These are phyloP conservation scores for Thrips palmi DNA, from an alignment of 1,140 invertebrate genomes.

Conservation along the genomic window DNA sequence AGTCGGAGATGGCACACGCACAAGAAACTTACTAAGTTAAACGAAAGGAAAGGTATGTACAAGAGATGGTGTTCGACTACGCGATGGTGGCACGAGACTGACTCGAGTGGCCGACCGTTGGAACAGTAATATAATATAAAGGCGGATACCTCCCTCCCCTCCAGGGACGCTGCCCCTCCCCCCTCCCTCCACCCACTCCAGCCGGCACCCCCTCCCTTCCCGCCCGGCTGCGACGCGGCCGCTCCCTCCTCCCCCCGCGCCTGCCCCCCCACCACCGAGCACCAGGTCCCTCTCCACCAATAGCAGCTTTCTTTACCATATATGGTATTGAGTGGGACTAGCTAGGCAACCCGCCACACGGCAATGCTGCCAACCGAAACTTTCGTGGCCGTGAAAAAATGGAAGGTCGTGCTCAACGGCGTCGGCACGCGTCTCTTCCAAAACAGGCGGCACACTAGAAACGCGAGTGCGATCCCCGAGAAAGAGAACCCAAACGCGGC, in stretches of 20 bases:
- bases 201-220: background rate
- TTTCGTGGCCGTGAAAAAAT: slow-evolving; percentile 8
- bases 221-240: slow-evolving; percentile 14
- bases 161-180: too few relatives aligned
- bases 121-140: slow-evolving; percentile 12
- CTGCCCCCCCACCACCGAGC: slow-evolving; percentile 22
- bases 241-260: slow-evolving; percentile 16
- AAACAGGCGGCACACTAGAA: background rate
- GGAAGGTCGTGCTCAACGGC: background rate
- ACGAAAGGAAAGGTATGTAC: slow-evolving; percentile 11
- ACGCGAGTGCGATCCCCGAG: background rate
- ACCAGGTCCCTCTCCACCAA: slow-evolving; percentile 26
- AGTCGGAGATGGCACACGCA: slow-evolving; percentile 2
- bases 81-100: slow-evolving; percentile 11
- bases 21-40: slow-evolving; percentile 17
- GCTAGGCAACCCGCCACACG: slow-evolving; percentile 16
- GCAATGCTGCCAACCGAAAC: slow-evolving; percentile 1
- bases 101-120: background rate
- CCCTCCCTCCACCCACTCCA: slow-evolving; percentile 3
- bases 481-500: background rate
- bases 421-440: background rate
- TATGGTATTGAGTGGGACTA: slow-evolving; percentile 26
- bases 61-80: background rate
- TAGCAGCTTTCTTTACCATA: slow-evolving; percentile 32
- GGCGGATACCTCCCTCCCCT: background rate